Evolutionary conservation across 2,888 invertebrate species (phyloP), one percentile per base, ranked within the genome.

Genomic region (Tenodera sinensis): DNA sequence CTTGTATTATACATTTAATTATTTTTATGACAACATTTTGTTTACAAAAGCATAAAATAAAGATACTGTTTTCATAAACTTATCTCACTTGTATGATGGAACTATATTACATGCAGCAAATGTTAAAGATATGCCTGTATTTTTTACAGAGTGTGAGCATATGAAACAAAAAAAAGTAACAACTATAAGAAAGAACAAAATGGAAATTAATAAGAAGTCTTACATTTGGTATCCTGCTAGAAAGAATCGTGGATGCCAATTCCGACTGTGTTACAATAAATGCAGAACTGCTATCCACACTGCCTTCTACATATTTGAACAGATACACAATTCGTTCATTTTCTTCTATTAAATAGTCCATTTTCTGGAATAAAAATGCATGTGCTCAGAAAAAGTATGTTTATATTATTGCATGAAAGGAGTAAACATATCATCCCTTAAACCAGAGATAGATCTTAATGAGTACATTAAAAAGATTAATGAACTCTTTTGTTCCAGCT

Each of bases 251-350:
- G 14, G 47, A 54, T 12, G 81, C 83, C 84, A 88, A 88, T 47
- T 28, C 28, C 54, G 83, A 14, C 71, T 93, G 93, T 0, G 97
- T 97, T 85, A 96, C 95, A 85, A 95, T 94, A 89, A 94, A 94
- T 20, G 97, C 97, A 92, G 95, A 96, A 93, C 97, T 97, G 85
- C 93, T 92, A 28, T 93, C 93, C 0, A 95, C 95, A 85, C 93
- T 92, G 20, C 97, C 97, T 87, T 94, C 94, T 6, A 93, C 93
- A 85, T 96, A 92, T 90, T 96, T 95, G 93, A 95, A 96, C 83
- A 97, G 93, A 92, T 96, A 97, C 6, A 96, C 95, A 25, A 97
- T 93, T 90, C 94, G 94, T 1, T 94, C 94, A 28, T 94, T 94
- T 86, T 95, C 93, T 88, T 93, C 93, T 20, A 95, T 91, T n/a